Conservation (phyloP, 2,888 invertebrate genomes). For the Alitta virens region DNA sequence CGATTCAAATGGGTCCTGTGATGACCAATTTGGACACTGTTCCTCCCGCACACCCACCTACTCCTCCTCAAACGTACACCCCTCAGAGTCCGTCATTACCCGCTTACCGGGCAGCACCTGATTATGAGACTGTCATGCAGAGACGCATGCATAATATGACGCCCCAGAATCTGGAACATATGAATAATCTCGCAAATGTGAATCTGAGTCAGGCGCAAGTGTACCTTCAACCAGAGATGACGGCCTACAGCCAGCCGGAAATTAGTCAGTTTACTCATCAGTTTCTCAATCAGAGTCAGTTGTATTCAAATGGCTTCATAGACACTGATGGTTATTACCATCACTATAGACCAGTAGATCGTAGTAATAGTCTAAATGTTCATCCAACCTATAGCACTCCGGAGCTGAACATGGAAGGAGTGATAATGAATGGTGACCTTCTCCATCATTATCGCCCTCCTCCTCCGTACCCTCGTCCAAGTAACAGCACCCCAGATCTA, state of each 20-base stretch:
- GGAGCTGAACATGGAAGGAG: slow-evolving; percentile 44
- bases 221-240: slow-evolving; percentile 30
- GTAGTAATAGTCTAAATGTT: slow-evolving; percentile 43
- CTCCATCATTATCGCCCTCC: slow-evolving; percentile 73
- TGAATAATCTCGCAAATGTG: slow-evolving; percentile 13
- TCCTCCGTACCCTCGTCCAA: slow-evolving; percentile 74
- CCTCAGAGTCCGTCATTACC: slow-evolving; percentile 33
- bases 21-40: too few species aligned
- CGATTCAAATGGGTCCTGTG: too few species aligned
- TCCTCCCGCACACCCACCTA: too few species aligned
- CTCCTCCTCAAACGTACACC: background rate
- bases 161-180: slow-evolving; percentile 19
- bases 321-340: background rate
- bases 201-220: slow-evolving; percentile 27
- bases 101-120: slow-evolving; percentile 76
- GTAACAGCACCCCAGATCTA: slow-evolving; percentile 80
- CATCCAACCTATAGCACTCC: slow-evolving; percentile 56
- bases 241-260: slow-evolving; percentile 42
- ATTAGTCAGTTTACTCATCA: slow-evolving; percentile 36
- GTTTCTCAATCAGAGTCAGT: background rate
- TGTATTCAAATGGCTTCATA: background rate
- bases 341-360: slow-evolving; percentile 31
- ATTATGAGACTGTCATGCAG: slow-evolving; percentile 68
- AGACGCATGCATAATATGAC: slow-evolving; percentile 21
- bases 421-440: slow-evolving; percentile 50